Conservation (phyloP, 2,113 vertebrate genomes). For the Epinephelus moara region DNA sequence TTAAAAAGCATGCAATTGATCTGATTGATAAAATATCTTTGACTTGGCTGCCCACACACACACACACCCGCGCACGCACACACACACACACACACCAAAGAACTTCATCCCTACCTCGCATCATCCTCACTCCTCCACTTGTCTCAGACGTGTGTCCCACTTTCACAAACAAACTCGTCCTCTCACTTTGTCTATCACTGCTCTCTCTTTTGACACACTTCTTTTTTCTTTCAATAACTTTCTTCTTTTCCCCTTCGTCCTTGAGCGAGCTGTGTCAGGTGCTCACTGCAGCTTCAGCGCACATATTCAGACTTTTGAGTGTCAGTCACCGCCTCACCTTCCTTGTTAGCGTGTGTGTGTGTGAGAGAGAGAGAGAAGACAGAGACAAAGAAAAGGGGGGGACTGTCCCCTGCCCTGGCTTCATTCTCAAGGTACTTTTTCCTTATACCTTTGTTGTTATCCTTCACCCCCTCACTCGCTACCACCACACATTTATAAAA, state of each 20-base stretch:
- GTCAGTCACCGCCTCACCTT: conserved; percentile 69
- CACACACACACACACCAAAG: conserved; percentile 37
- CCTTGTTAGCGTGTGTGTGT: conserved; percentile 52
- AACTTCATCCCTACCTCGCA: conserved; percentile 84
- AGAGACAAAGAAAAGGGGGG: conserved; percentile 50
- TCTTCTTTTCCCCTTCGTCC: conserved; percentile 43
- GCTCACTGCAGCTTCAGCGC: conserved; percentile 60
- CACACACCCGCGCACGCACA: conserved; percentile 36
- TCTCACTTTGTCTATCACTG: conserved; percentile 43
- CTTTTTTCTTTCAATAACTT: conserved; percentile 27
- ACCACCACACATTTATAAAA: conserved; percentile 18
- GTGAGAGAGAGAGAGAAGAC: conserved; percentile 28
- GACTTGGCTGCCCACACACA: conserved; percentile 40
- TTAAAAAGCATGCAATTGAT: conserved; percentile 18
- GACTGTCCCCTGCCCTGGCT: conserved; percentile 65
- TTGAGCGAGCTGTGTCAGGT: conserved; percentile 32
- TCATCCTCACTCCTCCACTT: conserved; percentile 82
- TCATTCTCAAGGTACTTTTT: conserved; percentile 75
- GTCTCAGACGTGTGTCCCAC: conserved; percentile 75
- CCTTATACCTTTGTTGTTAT: conserved; percentile 65
- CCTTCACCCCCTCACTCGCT: conserved; percentile 68
- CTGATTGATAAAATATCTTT: conserved; percentile 35
- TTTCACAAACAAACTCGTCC: conserved; percentile 74
- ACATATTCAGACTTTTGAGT: conserved; percentile 66
- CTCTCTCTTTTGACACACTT: conserved; percentile 35